These are phyloP conservation scores for Acanthaster planci DNA, from an alignment of 35 echinoderm and acorn worm genomes.

Conservation along the genomic window DNA sequence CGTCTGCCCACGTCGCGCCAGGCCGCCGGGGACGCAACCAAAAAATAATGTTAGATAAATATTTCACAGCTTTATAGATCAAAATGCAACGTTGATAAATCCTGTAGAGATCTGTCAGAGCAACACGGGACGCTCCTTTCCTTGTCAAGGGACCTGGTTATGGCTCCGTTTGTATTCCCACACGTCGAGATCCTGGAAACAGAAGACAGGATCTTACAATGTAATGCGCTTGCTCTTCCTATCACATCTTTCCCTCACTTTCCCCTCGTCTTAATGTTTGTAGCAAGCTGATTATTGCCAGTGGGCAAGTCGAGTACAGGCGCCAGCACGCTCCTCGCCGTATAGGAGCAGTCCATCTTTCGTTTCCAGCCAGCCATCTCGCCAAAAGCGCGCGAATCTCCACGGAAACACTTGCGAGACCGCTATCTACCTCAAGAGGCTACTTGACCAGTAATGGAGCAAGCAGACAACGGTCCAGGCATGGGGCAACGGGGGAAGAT, in stretches of 20 bases:
- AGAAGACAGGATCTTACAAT: too few species aligned
- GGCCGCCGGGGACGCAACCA: not conserved
- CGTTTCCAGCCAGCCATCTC: not conserved
- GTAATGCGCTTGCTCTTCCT: too few species aligned
- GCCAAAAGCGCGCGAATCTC: not conserved
- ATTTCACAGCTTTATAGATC: too few species aligned
- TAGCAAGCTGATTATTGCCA: constrained; percentile 10
- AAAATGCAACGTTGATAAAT: too few species aligned
- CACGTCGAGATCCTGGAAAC: too few species aligned
- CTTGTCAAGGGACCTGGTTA: too few species aligned
- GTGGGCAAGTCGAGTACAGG: constrained; percentile 17
- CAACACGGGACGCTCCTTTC: too few species aligned
- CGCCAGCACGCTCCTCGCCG: not conserved
- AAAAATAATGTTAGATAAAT: too few species aligned
- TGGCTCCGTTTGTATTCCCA: too few species aligned
- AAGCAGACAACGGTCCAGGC: not conserved
- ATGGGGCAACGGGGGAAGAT: not conserved
- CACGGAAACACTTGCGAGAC: constrained; percentile 15
- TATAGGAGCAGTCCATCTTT: constrained; percentile 14
- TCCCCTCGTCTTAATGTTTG: too few species aligned
- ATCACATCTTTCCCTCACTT: too few species aligned
- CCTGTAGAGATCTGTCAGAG: too few species aligned
- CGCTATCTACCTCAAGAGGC: constrained; percentile 27
- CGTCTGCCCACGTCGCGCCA: not conserved
- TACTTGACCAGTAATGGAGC: constrained; percentile 29